Percentiles rank a stretch among this genome's conserved stretches.
Evolutionary conservation across 2,113 vertebrate genomes (phyloP).

Genomic region (Podarcis muralis): DNA sequence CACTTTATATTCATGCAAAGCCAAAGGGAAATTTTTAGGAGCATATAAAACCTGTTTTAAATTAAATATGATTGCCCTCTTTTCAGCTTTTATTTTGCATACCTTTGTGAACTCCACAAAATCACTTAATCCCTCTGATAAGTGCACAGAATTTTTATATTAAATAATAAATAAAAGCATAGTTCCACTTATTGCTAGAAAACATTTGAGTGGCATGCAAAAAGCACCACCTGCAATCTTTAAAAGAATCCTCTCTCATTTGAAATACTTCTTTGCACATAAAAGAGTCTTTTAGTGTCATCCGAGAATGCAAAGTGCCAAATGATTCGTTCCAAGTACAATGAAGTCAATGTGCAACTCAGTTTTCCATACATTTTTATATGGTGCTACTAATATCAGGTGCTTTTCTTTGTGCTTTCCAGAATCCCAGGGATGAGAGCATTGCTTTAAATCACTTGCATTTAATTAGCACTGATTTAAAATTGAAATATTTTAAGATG

Average conservation of each 20-base stretch:
- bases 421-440: constrained; percentile 34
- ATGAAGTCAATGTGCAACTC: neutral
- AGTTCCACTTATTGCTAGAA: neutral
- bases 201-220: constrained; percentile 1
- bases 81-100: constrained; percentile 2
- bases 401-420: neutral
- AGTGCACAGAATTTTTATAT: constrained; percentile 1
- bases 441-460: neutral
- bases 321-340: constrained; percentile 1
- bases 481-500: constrained; percentile 14
- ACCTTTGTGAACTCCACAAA: neutral
- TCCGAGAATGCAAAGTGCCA: neutral
- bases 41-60: neutral
- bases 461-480: constrained; percentile 18
- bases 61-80: constrained; percentile 29
- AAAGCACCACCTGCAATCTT: constrained; percentile 33
- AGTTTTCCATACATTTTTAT: neutral
- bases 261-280: neutral
- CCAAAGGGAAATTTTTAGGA: constrained; percentile 28
- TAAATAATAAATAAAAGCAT: neutral
- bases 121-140: constrained; percentile 24
- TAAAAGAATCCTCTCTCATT: neutral
- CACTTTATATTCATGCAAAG: constrained; percentile 35
- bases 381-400: constrained; percentile 2
- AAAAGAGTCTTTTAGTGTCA: constrained; percentile 3